These are phyloP conservation scores for Drosophila kanapiae DNA, from an alignment of 1,140 invertebrate species.

Conservation along the genomic window DNA sequence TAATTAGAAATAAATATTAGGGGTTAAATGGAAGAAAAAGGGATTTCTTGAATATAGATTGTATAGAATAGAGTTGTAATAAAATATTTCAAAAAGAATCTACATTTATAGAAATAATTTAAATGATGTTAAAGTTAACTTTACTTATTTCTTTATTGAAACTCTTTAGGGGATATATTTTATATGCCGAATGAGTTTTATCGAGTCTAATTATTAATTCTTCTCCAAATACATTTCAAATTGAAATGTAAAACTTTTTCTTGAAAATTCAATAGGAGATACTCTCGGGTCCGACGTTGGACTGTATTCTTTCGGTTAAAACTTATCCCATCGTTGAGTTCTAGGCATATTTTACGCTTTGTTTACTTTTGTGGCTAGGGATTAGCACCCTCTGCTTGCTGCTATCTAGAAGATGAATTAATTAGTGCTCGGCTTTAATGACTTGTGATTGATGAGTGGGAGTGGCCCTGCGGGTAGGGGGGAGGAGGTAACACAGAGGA, in stretches of 20 bases:
- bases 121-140: too few species aligned
- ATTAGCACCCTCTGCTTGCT: constrained; percentile 47
- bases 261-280: not conserved
- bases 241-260: not conserved
- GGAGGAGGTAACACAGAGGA: not conserved
- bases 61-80: not conserved
- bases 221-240: not conserved
- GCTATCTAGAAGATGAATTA: constrained; percentile 50
- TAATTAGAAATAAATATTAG: too few species aligned
- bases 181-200: too few species aligned
- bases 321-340: constrained; percentile 25
- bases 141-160: too few species aligned
- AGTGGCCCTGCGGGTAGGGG: constrained; percentile 11
- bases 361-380: constrained; percentile 58
- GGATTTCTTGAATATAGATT: not conserved
- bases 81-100: not conserved
- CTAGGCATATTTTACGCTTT: constrained; percentile 49
- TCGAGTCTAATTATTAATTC: not conserved
- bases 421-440: constrained; percentile 52
- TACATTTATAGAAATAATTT: too few species aligned
- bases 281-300: constrained; percentile 7
- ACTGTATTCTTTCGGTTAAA: constrained; percentile 45
- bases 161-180: too few species aligned
- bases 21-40: too few species aligned
- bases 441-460: constrained; percentile 55